Base-by-base conservation (phyloP, 2,113 vertebrate species). In the Gulo gulo region DNA sequence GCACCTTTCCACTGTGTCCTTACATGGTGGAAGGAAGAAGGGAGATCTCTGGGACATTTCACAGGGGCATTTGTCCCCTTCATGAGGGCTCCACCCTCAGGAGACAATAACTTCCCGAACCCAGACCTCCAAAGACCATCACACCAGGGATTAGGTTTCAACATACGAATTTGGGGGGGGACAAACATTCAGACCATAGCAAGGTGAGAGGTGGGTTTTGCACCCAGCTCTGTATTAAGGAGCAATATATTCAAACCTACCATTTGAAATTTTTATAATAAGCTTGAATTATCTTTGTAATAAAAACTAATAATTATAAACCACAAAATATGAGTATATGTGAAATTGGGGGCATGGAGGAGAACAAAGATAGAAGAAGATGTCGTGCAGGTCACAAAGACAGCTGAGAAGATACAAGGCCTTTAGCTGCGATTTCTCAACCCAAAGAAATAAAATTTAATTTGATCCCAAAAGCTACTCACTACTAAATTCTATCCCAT, bases 381-480 rank as follows among this genome's bases (percentile, higher is more conserved):
- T 57, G 95, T 10, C 9, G 6, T 63, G 34, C 14, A n/a, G 26
- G 0, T 14, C 2, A 61, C 91, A 89, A 85, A 61, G 59, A 55
- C 78, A 96, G 21, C 15, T 0, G n/a, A 71, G 23, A 69, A 96
- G 45, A 82, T 89, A 74, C 0, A 0, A 57, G 15, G 87, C n/a
- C 88, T 96, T 96, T 71, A 67, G 26, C 50, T 97, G 45, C 85
- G 87, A 88, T 96, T 61, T 96, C 71, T 85, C 61, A 73, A n/a
- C 29, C 57, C 2, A 7, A 65, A 95, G 18, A 89, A 85, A 86
- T 29, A 95, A 80, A 59, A 65, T 18, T 67, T 67, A 78, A 59
- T 76, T 21, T 78, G n/a, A 42, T 20, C 63, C 23, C 47, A 7
- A 95, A 69, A 82, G 21, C 26, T 42, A 69, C 14, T 81, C 36